Percentiles rank a stretch among this genome's conserved stretches.
These are phyloP conservation scores for Condylura cristata DNA, from an alignment of 2,113 vertebrate genomes.

Conservation along the genomic window DNA sequence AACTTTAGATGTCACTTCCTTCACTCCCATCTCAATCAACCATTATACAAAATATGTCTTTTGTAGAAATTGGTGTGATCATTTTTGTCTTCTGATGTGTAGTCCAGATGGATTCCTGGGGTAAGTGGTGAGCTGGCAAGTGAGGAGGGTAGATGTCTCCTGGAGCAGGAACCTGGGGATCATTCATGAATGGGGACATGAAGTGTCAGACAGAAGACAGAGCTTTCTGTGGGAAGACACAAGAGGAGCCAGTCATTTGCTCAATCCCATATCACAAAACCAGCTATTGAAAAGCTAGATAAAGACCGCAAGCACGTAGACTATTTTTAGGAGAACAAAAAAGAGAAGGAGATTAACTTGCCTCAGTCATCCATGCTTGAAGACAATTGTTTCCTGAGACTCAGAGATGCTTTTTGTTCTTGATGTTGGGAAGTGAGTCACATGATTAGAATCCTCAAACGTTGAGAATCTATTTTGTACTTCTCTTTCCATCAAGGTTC, in stretches of 20 bases:
- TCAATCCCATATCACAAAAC: not conserved
- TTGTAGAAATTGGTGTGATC: not conserved
- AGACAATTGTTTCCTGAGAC: not conserved
- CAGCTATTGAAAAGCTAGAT: not conserved
- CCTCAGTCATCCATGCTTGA: not conserved
- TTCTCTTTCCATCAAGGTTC: not conserved
- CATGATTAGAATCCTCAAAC: constrained; percentile 31
- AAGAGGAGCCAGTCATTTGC: no score
- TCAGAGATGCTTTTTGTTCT: not conserved
- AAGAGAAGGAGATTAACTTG: not conserved
- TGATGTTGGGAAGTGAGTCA: not conserved
- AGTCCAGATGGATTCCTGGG: not conserved
- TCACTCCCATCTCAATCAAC: not conserved
- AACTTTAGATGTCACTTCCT: not conserved
- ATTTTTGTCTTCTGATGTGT: not conserved
- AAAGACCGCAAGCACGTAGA: not conserved
- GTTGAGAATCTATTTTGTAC: constrained; percentile 14
- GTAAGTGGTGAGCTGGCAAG: not conserved
- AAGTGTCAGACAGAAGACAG: not conserved
- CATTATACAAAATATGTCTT: not conserved
- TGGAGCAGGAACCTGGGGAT: not conserved
- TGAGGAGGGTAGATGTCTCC: not conserved
- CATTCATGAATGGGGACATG: not conserved
- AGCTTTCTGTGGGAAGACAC: not conserved
- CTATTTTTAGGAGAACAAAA: constrained; percentile 23